Evolutionary conservation across 2,113 vertebrate genomes (phyloP).

Genomic region (Hydropotes inermis): DNA sequence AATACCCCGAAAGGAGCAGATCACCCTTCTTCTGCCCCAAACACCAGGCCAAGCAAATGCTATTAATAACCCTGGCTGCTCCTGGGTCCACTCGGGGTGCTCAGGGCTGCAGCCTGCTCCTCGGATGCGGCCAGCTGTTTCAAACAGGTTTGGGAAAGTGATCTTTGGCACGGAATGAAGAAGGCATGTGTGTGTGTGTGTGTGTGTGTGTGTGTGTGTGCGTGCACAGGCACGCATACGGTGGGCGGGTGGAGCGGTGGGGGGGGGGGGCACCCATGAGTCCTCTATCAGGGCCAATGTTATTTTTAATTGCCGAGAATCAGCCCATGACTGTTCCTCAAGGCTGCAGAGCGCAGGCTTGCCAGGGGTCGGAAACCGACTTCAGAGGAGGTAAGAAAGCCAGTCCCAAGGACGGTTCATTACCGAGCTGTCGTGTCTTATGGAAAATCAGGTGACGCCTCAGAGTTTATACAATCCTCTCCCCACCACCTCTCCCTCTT

Average conservation of each 20-base stretch:
- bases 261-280: background rate
- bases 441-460: conserved; percentile 71
- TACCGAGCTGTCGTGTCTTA: conserved; percentile 63
- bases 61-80: conserved; percentile 56
- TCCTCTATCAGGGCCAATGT: conserved; percentile 62
- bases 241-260: rapidly evolving
- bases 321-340: conserved; percentile 58
- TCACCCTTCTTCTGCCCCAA: conserved; percentile 34
- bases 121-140: conserved; percentile 68
- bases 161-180: conserved; percentile 73
- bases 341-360: background rate
- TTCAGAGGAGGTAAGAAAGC: conserved; percentile 48
- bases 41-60: conserved; percentile 54
- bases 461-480: conserved; percentile 55
- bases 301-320: conserved; percentile 67
- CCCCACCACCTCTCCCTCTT: conserved; percentile 14
- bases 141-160: conserved; percentile 74
- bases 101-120: background rate
- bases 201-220: background rate
- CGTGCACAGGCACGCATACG: rapidly evolving
- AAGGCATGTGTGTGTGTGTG: background rate
- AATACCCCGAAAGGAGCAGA: background rate
- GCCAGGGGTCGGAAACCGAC: conserved; percentile 63
- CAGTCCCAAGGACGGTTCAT: conserved; percentile 59
- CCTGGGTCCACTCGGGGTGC: conserved; percentile 22